Evolutionary conservation across 2,888 invertebrate species (phyloP), one percentile per base, ranked within the genome.

Genomic region (Pristionchus exspectatus): DNA sequence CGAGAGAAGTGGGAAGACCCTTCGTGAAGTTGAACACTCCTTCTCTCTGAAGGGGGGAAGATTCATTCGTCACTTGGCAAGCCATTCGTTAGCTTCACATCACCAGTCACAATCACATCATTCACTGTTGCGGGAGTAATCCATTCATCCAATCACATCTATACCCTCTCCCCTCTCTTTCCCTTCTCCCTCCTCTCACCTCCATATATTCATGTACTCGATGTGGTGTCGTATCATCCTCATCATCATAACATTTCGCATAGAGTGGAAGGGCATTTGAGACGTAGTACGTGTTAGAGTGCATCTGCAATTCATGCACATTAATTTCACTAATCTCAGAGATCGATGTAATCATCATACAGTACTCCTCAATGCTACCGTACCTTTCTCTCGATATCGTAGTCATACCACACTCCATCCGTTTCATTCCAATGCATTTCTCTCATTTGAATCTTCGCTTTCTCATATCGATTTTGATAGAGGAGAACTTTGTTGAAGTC

Each of bases 381-480:
- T n/a, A 92, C 92, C 91, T 93, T 92, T 72, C 83, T 90, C 84
- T 94, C 94, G 21, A 95, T 89, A 90, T 95, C 95, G 90, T 94
- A 95, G 90, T 95, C 95, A 90, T 95, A 95, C 95, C 95, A 97
- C 96, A 94, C 93, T 86, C 97, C 97, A 87, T 96, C 97, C 50
- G 96, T 96, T 77, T 97, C 96, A 94, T 97, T 96, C 97, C 97
- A 98, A 21, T 97, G 95, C 0, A 97, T 96, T 10, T 96, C 96
- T 33, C 96, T 96, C 66, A 98, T 97, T 1, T 96, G 96, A 63
- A 84, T 54, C 89, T 95, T 95, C 72, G 94, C 94, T 90, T 94
- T 93, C 81, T 92, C 91, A 89, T 95, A 95, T 30, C 93, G 90
- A 56, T 92, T 88, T 56, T 93, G 91, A 89, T 94, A 95, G n/a